Conservation (phyloP, 2,113 vertebrate genomes). For the Sylvietta virens region DNA sequence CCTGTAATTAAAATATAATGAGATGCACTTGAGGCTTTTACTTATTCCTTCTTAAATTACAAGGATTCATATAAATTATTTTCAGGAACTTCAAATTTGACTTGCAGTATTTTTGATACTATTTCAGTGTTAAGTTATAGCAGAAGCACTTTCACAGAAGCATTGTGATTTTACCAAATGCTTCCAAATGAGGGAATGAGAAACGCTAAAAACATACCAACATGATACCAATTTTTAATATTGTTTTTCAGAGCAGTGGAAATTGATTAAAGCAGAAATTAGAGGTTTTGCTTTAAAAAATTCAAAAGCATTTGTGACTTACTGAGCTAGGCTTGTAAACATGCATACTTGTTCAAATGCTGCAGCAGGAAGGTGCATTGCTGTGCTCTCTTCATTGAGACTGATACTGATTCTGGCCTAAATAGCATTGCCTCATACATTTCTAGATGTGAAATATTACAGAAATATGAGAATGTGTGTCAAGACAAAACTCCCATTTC, state of each 20-base stretch:
- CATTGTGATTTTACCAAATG: neutral
- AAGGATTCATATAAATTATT: neutral
- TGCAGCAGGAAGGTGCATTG: neutral
- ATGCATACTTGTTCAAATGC: neutral
- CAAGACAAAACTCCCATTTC: slow-evolving; percentile 30
- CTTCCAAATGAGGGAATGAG: neutral
- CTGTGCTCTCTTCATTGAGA: neutral
- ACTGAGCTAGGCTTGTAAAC: neutral
- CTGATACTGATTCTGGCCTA: neutral
- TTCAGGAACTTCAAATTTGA: neutral
- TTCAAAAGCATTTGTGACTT: neutral
- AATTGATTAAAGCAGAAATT: neutral
- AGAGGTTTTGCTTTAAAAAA: neutral
- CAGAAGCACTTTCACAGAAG: neutral
- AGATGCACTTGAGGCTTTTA: neutral
- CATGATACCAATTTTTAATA: neutral
- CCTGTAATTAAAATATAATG: neutral
- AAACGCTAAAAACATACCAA: neutral
- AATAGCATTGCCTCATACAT: neutral
- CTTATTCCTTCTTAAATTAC: neutral
- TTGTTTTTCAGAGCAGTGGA: neutral
- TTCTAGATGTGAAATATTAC: slow-evolving; percentile 12
- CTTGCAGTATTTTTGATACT: neutral
- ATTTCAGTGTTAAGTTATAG: neutral
- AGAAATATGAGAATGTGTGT: neutral